These are phyloP conservation scores for Callionymus lyra DNA, from an alignment of 2,113 vertebrate genomes.

Conservation along the genomic window DNA sequence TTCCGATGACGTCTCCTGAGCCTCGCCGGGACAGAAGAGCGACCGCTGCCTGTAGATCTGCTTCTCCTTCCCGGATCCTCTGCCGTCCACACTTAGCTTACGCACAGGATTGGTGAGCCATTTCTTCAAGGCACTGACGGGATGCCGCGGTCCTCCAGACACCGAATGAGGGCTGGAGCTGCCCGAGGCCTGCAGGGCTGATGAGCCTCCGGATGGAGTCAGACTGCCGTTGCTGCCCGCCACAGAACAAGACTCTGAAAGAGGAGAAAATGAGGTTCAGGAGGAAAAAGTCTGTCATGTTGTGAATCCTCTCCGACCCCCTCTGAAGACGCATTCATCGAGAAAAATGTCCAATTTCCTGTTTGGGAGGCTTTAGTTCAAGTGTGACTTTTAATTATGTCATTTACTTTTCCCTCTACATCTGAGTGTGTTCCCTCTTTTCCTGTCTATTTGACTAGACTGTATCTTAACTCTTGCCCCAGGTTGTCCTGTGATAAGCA, in stretches of 20 bases:
- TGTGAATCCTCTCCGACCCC: conserved; percentile 31
- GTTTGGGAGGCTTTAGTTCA: conserved; percentile 16
- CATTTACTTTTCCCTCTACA: too few species aligned
- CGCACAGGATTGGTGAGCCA: conserved; percentile 73
- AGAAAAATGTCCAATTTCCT: conserved; percentile 58
- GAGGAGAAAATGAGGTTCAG: conserved; percentile 5
- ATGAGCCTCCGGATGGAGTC: conserved; percentile 61
- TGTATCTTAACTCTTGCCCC: too few species aligned
- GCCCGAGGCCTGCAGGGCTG: conserved; percentile 64
- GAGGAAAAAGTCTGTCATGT: conserved; percentile 18
- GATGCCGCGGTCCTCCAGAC: conserved; percentile 55
- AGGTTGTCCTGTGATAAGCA: too few species aligned
- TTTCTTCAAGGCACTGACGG: conserved; percentile 70
- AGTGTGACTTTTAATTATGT: conserved; percentile 21
- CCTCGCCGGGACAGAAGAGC: conserved; percentile 31
- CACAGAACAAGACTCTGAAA: conserved; percentile 73
- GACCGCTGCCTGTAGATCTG: conserved; percentile 36
- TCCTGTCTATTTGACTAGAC: too few species aligned
- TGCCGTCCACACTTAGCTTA: conserved; percentile 57
- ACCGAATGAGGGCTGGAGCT: conserved; percentile 66
- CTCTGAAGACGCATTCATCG: conserved; percentile 29
- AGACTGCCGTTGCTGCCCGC: conserved; percentile 71
- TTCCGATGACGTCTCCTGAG: conserved; percentile 41
- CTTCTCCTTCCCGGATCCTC: conserved; percentile 43
- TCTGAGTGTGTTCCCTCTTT: too few species aligned